phyloP scores from a whole-genome alignment of 2,113 vertebrate species.

The Leptobrachium ailaonicum region DNA sequence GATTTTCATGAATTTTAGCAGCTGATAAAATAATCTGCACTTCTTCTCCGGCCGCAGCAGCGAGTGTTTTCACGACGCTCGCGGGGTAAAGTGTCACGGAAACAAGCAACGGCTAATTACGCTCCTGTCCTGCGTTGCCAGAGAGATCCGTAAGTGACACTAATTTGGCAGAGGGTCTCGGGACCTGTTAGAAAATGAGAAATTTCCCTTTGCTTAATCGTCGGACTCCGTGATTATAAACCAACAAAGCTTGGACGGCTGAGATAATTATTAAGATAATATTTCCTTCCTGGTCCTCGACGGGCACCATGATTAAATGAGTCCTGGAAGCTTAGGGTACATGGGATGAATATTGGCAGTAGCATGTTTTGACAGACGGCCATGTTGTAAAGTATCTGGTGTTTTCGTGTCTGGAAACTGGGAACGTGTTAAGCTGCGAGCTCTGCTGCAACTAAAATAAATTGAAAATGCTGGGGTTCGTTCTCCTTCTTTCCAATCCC shows the following conservation, averaged over 20 bases:
- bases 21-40: slow-evolving; percentile 29
- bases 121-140: neutral
- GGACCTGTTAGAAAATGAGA: neutral
- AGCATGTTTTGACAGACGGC: neutral
- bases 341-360: neutral
- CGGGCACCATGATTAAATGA: neutral
- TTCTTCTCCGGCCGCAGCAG: neutral
- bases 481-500: slow-evolving; percentile 6
- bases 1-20: slow-evolving; percentile 2
- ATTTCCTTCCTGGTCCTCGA: neutral
- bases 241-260: neutral
- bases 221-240: slow-evolving; percentile 14
- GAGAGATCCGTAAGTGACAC: slow-evolving; percentile 7
- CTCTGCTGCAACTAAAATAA: slow-evolving; percentile 20
- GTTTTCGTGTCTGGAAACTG: slow-evolving; percentile 22
- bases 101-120: slow-evolving; percentile 19
- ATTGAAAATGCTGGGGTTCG: neutral
- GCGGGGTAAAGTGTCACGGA: neutral
- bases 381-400: neutral
- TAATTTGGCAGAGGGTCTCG: slow-evolving; percentile 20
- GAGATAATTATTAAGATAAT: neutral
- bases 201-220: neutral
- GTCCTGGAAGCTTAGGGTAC: neutral
- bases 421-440: slow-evolving; percentile 32
- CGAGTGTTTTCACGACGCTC: neutral